These are phyloP conservation scores for Ennomos fuscantarius DNA, from an alignment of 2,888 invertebrate species.

Conservation along the genomic window DNA sequence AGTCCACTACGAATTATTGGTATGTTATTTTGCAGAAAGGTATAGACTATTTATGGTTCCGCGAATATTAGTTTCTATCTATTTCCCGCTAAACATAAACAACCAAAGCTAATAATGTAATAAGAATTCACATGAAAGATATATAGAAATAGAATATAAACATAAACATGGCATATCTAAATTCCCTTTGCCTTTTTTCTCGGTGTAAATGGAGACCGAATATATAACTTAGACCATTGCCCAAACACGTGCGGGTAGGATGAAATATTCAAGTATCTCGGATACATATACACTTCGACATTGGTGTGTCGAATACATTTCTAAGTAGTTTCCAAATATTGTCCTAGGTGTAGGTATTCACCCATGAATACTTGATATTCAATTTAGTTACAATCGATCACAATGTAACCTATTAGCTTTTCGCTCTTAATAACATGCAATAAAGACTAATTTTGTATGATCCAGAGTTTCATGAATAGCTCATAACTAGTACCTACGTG, in stretches of 20 bases:
- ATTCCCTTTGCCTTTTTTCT: not conserved
- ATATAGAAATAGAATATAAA: too few species aligned
- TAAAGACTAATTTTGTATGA: conserved; percentile 7
- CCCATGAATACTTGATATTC: conserved; percentile 30
- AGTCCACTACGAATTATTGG: too few species aligned
- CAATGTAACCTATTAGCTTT: not conserved
- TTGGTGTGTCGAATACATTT: conserved; percentile 33
- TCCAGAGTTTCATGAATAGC: conserved; percentile 1
- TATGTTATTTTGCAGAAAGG: too few species aligned
- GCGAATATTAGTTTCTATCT: too few species aligned
- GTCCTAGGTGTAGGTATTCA: conserved; percentile 22
- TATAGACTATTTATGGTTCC: too few species aligned
- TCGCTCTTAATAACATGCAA: not conserved
- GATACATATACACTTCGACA: conserved; percentile 30
- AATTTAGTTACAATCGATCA: conserved; percentile 19
- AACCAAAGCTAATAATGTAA: too few species aligned
- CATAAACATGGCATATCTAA: not conserved
- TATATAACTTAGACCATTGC: conserved; percentile 15
- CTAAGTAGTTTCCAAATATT: conserved; percentile 35
- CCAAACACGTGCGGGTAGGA: conserved; percentile 32
- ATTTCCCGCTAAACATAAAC: too few species aligned
- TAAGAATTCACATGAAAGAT: too few species aligned
- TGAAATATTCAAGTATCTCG: conserved; percentile 38
- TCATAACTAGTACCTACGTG: conserved; percentile 10
- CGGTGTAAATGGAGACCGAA: conserved; percentile 9